Conservation (phyloP, 2,797 vertebrate genomes). For the Mormyrus hasselquistii region DNA sequence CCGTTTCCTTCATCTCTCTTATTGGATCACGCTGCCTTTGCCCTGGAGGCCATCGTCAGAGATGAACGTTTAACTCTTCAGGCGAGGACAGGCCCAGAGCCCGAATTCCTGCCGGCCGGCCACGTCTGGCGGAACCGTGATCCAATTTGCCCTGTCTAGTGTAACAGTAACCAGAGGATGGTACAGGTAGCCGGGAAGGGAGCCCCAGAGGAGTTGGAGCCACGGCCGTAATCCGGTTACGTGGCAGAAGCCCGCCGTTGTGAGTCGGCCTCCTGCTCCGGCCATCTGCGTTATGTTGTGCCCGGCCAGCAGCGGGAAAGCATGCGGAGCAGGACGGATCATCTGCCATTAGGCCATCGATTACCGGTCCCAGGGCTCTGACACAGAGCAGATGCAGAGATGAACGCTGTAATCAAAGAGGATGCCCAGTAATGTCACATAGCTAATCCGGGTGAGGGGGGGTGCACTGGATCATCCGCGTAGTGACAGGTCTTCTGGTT, state of each 20-base stretch:
- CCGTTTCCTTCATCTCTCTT: not conserved
- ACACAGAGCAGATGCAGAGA: slow-evolving; percentile 55
- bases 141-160: slow-evolving; percentile 47
- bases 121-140: slow-evolving; percentile 56
- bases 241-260: slow-evolving; percentile 43
- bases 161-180: slow-evolving; percentile 38
- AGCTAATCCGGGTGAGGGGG: slow-evolving; percentile 39
- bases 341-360: slow-evolving; percentile 67
- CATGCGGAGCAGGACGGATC: slow-evolving; percentile 47
- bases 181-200: slow-evolving; percentile 55
- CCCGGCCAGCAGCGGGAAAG: slow-evolving; percentile 39
- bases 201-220: slow-evolving; percentile 50
- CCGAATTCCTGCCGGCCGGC: slow-evolving; percentile 47
- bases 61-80: slow-evolving; percentile 42
- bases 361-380: slow-evolving; percentile 64
- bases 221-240: slow-evolving; percentile 62
- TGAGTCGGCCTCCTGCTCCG: slow-evolving; percentile 47
- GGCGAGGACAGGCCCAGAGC: slow-evolving; percentile 46
- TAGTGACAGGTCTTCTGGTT: not conserved
- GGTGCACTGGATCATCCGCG: slow-evolving; percentile 32
- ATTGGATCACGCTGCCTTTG: slow-evolving; percentile 45
- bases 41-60: slow-evolving; percentile 34
- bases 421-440: slow-evolving; percentile 53
- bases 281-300: slow-evolving; percentile 49
- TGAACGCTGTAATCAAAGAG: slow-evolving; percentile 58